These are phyloP conservation scores for Ichneumoninae sp. DNA, from an alignment of 2,888 invertebrate species.

Conservation along the genomic window DNA sequence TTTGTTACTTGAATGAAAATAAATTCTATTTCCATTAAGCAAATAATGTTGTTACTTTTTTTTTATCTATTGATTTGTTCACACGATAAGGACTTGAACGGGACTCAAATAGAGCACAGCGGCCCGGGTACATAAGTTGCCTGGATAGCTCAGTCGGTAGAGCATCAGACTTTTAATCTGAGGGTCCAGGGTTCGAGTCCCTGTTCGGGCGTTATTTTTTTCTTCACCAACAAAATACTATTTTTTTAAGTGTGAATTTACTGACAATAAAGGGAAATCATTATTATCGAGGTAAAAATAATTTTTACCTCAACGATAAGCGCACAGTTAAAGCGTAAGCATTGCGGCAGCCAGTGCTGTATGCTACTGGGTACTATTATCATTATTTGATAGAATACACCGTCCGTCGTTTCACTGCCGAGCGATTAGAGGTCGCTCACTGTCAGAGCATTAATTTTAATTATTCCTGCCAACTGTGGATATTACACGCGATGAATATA, in stretches of 20 bases:
- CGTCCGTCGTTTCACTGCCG: slow-evolving; percentile 21
- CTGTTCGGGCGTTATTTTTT: slow-evolving; percentile 71
- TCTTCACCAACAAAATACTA: neutral
- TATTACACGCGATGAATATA: slow-evolving; percentile 74
- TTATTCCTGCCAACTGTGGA: slow-evolving; percentile 74
- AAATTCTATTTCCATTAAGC: neutral
- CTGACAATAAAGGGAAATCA: neutral
- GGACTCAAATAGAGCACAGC: neutral
- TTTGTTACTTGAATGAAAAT: slow-evolving; percentile 45
- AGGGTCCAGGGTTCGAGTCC: slow-evolving; percentile 67
- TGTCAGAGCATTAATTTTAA: slow-evolving; percentile 78
- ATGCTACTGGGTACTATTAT: slow-evolving; percentile 35
- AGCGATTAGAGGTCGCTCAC: slow-evolving; percentile 66
- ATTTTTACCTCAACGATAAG: neutral
- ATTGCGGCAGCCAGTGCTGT: neutral
- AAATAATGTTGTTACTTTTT: neutral
- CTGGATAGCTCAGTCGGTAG: slow-evolving; percentile 84
- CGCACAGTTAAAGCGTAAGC: neutral
- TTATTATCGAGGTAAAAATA: neutral
- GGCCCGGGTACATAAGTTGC: slow-evolving; percentile 64
- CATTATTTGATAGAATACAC: slow-evolving; percentile 33
- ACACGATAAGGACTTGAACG: neutral
- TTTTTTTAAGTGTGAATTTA: neutral
- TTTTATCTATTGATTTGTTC: neutral
- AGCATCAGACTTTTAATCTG: slow-evolving; percentile 73